These are phyloP conservation scores for Limenitis camilla DNA, from an alignment of 2,888 invertebrate genomes.

Conservation along the genomic window DNA sequence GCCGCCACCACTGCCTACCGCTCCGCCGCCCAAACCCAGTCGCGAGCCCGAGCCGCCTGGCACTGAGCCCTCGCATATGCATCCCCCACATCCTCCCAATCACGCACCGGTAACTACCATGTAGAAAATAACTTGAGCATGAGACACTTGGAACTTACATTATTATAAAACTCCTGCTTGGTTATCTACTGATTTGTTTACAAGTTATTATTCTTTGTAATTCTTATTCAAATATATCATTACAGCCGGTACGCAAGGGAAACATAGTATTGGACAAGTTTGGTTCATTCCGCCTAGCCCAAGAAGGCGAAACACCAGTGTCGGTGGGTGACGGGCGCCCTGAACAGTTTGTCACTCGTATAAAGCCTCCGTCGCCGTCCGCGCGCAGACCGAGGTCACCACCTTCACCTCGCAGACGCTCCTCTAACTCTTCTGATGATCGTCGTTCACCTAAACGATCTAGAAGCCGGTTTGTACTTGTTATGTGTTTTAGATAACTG, in stretches of 20 bases:
- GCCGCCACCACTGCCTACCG: slow-evolving; percentile 71
- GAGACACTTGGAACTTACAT: too few relatives aligned
- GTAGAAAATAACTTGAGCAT: too few relatives aligned
- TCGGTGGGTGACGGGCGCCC: slow-evolving; percentile 64
- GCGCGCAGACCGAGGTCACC: slow-evolving; percentile 60
- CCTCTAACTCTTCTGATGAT: slow-evolving; percentile 57
- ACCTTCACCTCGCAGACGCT: slow-evolving; percentile 61
- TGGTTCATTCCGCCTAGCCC: slow-evolving; percentile 79
- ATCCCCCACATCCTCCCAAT: slow-evolving; percentile 15
- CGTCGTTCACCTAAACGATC: slow-evolving; percentile 52
- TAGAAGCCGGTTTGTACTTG: slow-evolving; percentile 49
- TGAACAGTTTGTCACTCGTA: slow-evolving; percentile 70
- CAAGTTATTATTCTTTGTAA: too few relatives aligned
- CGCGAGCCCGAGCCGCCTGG: slow-evolving; percentile 75
- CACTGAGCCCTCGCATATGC: slow-evolving; percentile 51
- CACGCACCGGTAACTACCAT: slow-evolving; percentile 40
- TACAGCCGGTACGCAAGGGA: slow-evolving; percentile 64
- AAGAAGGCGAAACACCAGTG: slow-evolving; percentile 69
- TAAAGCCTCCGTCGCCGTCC: slow-evolving; percentile 58
- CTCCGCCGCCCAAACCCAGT: slow-evolving; percentile 63
- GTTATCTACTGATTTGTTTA: too few relatives aligned
- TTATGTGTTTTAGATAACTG: neutral
- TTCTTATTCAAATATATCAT: neutral
- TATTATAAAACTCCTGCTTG: too few relatives aligned
- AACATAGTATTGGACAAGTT: slow-evolving; percentile 82